Base-by-base conservation (phyloP, 1,140 invertebrate genomes). In the Brachionus calyciflorus region DNA sequence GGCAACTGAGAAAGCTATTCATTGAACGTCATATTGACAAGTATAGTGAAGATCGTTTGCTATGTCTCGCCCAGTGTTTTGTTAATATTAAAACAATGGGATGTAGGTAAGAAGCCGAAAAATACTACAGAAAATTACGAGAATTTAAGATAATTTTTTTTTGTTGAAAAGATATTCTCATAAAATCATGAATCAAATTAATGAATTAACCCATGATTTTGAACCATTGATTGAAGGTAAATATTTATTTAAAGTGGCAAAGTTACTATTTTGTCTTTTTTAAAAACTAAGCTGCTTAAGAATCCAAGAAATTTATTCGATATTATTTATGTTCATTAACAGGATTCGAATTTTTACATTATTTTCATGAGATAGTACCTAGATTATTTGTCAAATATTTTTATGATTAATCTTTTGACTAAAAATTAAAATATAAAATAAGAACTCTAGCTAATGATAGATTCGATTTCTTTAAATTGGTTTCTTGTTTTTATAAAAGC, bases 51-150 rank as follows among this genome's bases (percentile, higher is more conserved):
- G 55, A 76, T 55, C 73, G 73, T 33, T 46, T 76, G 26, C 26
- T 76, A 28, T 76, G 73, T 19, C 28, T 55, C n/a, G 73, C 73
- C 7, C 73, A 55, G n/a, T 76, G 49, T 33, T 76, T 51, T 60
- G 49, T 60, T 28, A 73, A 73, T 37, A 33, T 51, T 26, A 26
- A 73, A 41, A 49, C 51, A 19, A 73, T 73, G 28, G 69, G 69
- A 21, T 73, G 69, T 41, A 73, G 51, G 69, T 73, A 51, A 51
- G 33, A 21, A 17, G 0, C 33, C 1, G 7, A 46, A 24, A 24
- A 48, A 30, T 24, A 7, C 0, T 26, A 9, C 9, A 28, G 21
- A 33, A 7, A 24, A 73, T 12, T 49, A 41, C 14, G 40, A 1
- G 12, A 17, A 17, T n/a, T 21, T 70, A 17, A 28, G 33, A 28